A percentile compares a stretch with the other conserved stretches of the same genome.
Evolutionary conservation across 2,797 vertebrate genomes (phyloP).

Genomic region (Cirrhinus mrigala): DNA sequence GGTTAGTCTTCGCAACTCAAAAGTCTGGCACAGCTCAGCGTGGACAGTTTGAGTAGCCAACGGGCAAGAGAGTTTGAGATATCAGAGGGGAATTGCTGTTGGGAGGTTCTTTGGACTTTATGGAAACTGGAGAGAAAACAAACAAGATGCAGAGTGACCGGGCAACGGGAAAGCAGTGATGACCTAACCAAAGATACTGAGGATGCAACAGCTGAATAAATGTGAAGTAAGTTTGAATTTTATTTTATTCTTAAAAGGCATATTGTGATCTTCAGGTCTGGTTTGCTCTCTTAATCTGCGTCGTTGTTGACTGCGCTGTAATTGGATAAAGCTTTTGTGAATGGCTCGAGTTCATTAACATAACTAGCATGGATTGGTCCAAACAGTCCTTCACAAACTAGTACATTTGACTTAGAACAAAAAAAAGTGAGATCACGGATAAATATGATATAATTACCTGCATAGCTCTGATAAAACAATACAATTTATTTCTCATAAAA

Average conservation of each 20-base stretch:
- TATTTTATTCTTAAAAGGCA: not conserved
- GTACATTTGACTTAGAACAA: not conserved
- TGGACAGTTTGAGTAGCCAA: slow-evolving; percentile 62
- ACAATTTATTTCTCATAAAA: not conserved
- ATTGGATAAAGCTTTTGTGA: slow-evolving; percentile 31
- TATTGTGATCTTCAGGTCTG: not conserved
- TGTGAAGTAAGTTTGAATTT: slow-evolving; percentile 70
- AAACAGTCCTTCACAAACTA: not conserved
- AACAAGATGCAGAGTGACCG: slow-evolving; percentile 28
- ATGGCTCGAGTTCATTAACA: not conserved
- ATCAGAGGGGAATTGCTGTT: slow-evolving; percentile 21
- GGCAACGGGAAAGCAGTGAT: slow-evolving; percentile 52
- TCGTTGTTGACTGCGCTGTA: not conserved
- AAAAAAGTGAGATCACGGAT: not conserved
- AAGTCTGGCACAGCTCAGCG: slow-evolving; percentile 65
- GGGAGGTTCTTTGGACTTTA: slow-evolving; percentile 24
- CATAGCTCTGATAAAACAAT: not conserved
- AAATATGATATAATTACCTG: not conserved
- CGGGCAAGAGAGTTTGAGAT: not conserved
- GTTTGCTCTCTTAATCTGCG: not conserved
- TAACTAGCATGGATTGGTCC: not conserved
- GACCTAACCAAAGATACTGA: slow-evolving; percentile 71
- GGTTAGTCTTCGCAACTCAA: slow-evolving; percentile 67
- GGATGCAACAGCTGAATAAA: slow-evolving; percentile 66
- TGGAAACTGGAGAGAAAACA: slow-evolving; percentile 19